Evolutionary conservation across 2,797 vertebrate genomes (phyloP).

Genomic region (Xiphophorus birchmanni): DNA sequence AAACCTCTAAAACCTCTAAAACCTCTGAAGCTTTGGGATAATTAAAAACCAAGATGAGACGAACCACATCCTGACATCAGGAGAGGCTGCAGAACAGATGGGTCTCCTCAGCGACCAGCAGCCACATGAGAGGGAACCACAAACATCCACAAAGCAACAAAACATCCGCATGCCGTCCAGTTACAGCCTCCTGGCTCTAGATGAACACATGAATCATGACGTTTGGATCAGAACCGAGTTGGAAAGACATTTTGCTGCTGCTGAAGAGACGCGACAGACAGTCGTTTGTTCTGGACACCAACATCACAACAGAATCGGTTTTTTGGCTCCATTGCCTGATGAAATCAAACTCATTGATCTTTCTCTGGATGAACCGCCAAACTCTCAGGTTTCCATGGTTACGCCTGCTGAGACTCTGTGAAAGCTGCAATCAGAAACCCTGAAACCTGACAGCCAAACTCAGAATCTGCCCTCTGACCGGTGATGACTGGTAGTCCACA

Average conservation of each 20-base stretch:
- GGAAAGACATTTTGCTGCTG: no score
- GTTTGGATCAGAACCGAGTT: no score
- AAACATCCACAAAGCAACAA: not conserved
- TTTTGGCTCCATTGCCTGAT: not conserved
- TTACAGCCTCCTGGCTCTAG: not conserved
- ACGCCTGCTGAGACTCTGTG: no score
- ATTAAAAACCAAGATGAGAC: not conserved
- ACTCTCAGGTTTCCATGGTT: not conserved
- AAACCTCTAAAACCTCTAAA: not conserved
- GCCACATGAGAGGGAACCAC: conserved; percentile 12
- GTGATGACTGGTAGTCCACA: conserved; percentile 2
- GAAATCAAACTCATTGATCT: not conserved
- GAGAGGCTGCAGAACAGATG: conserved; percentile 11
- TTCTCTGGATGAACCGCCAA: not conserved
- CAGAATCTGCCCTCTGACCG: not conserved
- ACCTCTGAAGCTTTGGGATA: not conserved
- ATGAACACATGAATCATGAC: no score
- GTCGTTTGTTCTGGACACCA: not conserved
- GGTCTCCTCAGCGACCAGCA: conserved; percentile 7
- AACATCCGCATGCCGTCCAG: not conserved
- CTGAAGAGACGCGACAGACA: no score
- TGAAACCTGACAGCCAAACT: conserved; percentile 1
- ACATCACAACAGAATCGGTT: not conserved
- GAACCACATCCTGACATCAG: conserved; percentile 1
- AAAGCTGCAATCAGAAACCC: no score